phyloP scores from a whole-genome alignment of 1,140 invertebrate genomes.

The Scaptodrosophila lebanonensis region DNA sequence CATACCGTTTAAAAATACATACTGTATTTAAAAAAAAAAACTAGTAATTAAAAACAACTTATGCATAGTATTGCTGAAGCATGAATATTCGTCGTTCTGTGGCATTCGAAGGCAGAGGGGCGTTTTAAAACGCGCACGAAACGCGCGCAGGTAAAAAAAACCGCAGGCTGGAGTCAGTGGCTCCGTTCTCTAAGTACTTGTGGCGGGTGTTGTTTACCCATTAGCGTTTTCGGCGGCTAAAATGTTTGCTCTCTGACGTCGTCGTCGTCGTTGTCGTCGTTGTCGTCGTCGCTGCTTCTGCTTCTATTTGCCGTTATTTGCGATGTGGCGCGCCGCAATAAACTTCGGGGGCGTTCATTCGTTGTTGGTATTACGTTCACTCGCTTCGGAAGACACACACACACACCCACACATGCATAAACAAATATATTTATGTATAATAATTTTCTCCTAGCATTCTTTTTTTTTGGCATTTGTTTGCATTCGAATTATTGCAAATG shows the following conservation, averaged over 20 bases:
- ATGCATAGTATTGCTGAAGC: too few species aligned
- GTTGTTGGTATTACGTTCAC: too few species aligned
- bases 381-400: too few species aligned
- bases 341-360: slow-evolving; percentile 19
- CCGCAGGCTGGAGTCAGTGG: too few species aligned
- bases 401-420: too few species aligned
- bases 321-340: slow-evolving; percentile 24
- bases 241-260: slow-evolving; percentile 57
- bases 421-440: too few species aligned
- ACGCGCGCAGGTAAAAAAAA: slow-evolving; percentile 1
- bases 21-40: too few species aligned
- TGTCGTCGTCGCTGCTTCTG: too few species aligned
- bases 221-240: slow-evolving; percentile 68
- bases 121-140: slow-evolving; percentile 23
- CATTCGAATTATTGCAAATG: slow-evolving; percentile 45
- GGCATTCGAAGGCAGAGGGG: background rate
- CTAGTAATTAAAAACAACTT: too few species aligned
- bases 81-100: slow-evolving; percentile 3
- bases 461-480: slow-evolving; percentile 50
- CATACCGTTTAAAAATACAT: too few species aligned
- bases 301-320: too few species aligned
- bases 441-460: slow-evolving; percentile 43
- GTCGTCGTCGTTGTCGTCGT: slow-evolving; percentile 19
- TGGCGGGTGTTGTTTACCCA: slow-evolving; percentile 55
- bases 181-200: too few species aligned